phyloP scores from a whole-genome alignment of 2,888 invertebrate species.

The Anaspis maculata region DNA sequence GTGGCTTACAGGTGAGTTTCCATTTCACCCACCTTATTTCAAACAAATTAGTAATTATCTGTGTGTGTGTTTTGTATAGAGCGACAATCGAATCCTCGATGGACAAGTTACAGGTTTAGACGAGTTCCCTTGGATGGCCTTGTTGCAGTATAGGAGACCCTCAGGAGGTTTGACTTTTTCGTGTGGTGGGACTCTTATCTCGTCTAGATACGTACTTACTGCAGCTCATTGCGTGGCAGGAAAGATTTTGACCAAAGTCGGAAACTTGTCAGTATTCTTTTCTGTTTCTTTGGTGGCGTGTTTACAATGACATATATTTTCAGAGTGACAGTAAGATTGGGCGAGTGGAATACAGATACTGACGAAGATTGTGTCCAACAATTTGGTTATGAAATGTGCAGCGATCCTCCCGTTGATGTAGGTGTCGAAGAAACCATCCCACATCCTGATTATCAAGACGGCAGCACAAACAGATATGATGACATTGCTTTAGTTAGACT shows the following conservation, averaged over 20 bases:
- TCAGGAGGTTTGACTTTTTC: conserved; percentile 25
- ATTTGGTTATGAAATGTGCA: conserved; percentile 24
- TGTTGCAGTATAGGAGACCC: conserved; percentile 40
- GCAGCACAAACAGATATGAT: conserved; percentile 22
- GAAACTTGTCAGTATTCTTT: conserved; percentile 42
- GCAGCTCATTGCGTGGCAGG: conserved; percentile 49
- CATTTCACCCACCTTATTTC: too few species aligned
- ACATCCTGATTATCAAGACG: conserved; percentile 27
- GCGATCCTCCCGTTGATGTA: conserved; percentile 26
- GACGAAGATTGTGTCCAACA: conserved; percentile 39
- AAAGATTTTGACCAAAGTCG: conserved; percentile 30
- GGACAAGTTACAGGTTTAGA: conserved; percentile 40
- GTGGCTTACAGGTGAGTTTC: conserved; percentile 30
- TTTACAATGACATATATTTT: conserved; percentile 6
- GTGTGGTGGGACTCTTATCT: conserved; percentile 49
- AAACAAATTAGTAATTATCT: too few species aligned
- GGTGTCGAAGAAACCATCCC: conserved; percentile 25
- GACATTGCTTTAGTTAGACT: conserved; percentile 46
- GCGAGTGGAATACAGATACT: conserved; percentile 43
- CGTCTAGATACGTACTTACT: conserved; percentile 46
- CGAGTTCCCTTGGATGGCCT: conserved; percentile 46
- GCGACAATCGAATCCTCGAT: conserved; percentile 31
- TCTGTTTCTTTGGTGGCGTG: neutral
- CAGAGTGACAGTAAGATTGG: conserved; percentile 37
- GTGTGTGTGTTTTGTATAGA: too few species aligned